A percentile compares a stretch with the other conserved stretches of the same genome.
Evolutionary conservation across 2,797 vertebrate species (phyloP).

Genomic region (Pteropus rufus): DNA sequence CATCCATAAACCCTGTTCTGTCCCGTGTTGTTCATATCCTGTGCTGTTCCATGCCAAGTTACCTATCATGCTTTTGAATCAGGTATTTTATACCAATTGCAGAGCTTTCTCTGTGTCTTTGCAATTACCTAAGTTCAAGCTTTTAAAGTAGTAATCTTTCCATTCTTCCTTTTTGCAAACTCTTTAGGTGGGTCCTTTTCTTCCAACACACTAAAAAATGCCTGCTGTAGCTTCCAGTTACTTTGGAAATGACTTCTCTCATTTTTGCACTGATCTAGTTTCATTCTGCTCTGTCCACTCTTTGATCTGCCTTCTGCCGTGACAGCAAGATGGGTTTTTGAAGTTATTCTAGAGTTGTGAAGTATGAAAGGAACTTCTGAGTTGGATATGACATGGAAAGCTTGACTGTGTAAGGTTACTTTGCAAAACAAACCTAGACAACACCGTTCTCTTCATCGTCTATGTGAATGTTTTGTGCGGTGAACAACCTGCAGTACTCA

Average conservation of each 20-base stretch:
- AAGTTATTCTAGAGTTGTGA: constrained; percentile 48
- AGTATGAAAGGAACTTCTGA: constrained; percentile 14
- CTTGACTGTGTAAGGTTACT: neutral
- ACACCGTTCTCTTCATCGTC: neutral
- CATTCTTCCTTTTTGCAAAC: neutral
- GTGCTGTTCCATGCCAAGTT: neutral
- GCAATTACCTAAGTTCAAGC: neutral
- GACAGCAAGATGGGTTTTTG: neutral
- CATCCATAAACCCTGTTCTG: accelerated
- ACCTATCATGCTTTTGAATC: neutral
- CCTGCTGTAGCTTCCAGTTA: neutral
- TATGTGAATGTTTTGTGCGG: neutral
- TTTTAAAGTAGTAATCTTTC: constrained; percentile 9
- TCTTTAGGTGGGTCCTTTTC: neutral
- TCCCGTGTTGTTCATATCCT: neutral
- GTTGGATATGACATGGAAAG: neutral
- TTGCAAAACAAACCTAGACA: neutral
- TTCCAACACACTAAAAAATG: neutral
- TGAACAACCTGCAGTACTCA: too few species aligned
- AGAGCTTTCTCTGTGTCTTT: neutral
- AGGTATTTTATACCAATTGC: neutral
- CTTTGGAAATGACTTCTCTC: constrained; percentile 38
- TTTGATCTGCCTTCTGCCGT: constrained; percentile 54
- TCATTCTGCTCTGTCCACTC: constrained; percentile 8
- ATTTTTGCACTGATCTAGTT: neutral